phyloP scores from a whole-genome alignment of 2,113 vertebrate genomes.

The Leptobrachium leishanense region DNA sequence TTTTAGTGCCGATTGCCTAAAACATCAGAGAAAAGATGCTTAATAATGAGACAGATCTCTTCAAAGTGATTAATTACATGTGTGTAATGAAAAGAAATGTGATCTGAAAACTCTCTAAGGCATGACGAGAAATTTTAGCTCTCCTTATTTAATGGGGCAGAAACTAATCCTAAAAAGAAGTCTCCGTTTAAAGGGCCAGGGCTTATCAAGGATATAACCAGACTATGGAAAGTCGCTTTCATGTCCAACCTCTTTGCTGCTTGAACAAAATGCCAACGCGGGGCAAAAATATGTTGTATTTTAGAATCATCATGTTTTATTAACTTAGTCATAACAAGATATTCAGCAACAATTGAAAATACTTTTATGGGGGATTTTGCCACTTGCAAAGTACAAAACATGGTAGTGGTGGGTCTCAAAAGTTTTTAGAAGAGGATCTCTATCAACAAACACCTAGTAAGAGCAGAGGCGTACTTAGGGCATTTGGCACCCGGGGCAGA shows the following conservation, averaged over 20 bases:
- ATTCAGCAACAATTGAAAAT: no score
- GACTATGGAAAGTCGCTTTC: not conserved
- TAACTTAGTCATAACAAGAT: no score
- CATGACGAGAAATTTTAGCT: conserved; percentile 45
- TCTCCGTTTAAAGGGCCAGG: no score
- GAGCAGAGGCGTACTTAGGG: no score
- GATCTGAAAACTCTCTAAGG: conserved; percentile 44
- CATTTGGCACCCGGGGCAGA: no score
- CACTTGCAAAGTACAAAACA: no score
- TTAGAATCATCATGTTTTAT: no score
- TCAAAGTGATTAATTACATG: conserved; percentile 44
- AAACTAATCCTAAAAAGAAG: conserved; percentile 25
- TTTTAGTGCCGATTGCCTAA: conserved; percentile 19
- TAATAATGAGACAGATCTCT: conserved; percentile 41
- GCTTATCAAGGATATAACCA: not conserved
- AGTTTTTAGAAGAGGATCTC: no score
- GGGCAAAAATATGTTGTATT: not conserved
- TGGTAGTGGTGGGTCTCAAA: no score
- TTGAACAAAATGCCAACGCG: not conserved
- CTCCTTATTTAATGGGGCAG: conserved; percentile 49
- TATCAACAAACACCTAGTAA: no score
- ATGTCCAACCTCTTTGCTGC: conserved; percentile 1
- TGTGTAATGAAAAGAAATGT: conserved; percentile 44
- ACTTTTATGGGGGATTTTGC: no score
- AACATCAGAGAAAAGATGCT: conserved; percentile 36